Evolutionary conservation across 92 coral and sea anemone genomes (phyloP), one percentile per base, ranked within the genome.

Genomic region (Bergia puertoricense): DNA sequence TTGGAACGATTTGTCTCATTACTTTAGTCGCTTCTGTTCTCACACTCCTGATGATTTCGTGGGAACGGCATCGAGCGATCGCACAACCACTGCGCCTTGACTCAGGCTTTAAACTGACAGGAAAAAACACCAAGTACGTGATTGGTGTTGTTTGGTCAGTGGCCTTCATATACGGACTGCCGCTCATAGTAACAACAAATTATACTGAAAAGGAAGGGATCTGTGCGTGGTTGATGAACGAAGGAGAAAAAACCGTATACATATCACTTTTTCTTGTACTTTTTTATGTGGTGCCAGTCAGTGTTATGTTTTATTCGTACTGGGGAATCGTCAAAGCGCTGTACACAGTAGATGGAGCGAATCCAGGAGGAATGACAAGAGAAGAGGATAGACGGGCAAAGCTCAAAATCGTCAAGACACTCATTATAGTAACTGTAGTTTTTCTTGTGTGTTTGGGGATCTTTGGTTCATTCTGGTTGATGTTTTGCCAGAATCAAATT

Each of bases 21-120:
- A 84, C 87, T 14, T 84, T 68, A 16, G 79, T 84, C 44, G 87
- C 16, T 15, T 84, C 87, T 69, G 45, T 84, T 18, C 65, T 84
- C 4, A 84, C 79, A 2, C 87, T 84, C 14, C 16, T 72, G 79
- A 45, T 84, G 42, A 84, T 84, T 23, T 84, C 87, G n/a, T 84
- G 87, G 87, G 87, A 84, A 8, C 78, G 87, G 8, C 23, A 84
- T 71, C 41, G 87, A 39, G 87, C 87, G 23, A 84, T 84, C 4
- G 87, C 78, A 14, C 39, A 22, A 2, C 87, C 87, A 2, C 68
- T 84, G n/a, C 77, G 66, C 2, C 78, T 44, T 44, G 68, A 51
- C 16, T 7, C 37, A 6, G 23, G 40, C 78, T 44, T 84, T 4
- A 84, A 48, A 45, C 46, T 71, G 23, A 84, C 87, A 14, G 78